These are phyloP conservation scores for Phenganax marumi DNA, from an alignment of 92 coral and sea anemone genomes.

Conservation along the genomic window DNA sequence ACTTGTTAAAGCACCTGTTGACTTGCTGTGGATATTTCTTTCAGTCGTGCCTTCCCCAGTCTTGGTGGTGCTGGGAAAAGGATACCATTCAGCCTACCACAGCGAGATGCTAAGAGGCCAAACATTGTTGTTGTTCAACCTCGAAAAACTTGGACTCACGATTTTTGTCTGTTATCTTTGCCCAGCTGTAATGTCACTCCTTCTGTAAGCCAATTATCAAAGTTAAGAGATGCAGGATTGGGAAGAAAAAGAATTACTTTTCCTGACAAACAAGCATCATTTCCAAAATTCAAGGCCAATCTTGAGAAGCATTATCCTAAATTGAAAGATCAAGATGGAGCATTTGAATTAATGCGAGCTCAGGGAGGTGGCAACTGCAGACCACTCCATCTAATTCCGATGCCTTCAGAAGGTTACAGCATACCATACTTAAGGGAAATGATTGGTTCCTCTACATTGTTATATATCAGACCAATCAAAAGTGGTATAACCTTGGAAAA, in stretches of 20 bases:
- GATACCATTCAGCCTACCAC: not conserved
- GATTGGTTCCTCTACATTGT: constrained; percentile 43
- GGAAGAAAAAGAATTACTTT: constrained; percentile 36
- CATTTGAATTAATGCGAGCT: constrained; percentile 53
- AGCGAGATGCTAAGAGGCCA: not conserved
- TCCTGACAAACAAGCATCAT: constrained; percentile 37
- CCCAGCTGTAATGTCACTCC: constrained; percentile 33
- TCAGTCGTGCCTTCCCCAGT: constrained; percentile 2
- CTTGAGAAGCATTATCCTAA: constrained; percentile 48
- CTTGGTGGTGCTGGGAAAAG: not conserved
- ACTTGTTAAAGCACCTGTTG: not conserved
- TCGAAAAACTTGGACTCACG: constrained; percentile 51
- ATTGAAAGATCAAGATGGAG: constrained; percentile 46
- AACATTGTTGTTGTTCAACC: constrained; percentile 33
- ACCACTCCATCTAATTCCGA: constrained; percentile 41
- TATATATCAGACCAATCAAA: constrained; percentile 52
- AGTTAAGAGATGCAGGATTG: constrained; percentile 45
- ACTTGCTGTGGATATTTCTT: not conserved
- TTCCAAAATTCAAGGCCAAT: constrained; percentile 24
- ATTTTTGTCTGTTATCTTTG: constrained; percentile 46
- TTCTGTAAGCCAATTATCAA: constrained; percentile 28
- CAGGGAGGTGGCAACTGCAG: constrained; percentile 45
- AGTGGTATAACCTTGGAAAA: constrained; percentile 26
- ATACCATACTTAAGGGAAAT: constrained; percentile 47
- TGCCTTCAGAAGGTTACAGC: constrained; percentile 40